Percentiles rank a stretch among this genome's conserved stretches.
These are phyloP conservation scores for Drosophila bocki DNA, from an alignment of 1,140 invertebrate species.

Conservation along the genomic window DNA sequence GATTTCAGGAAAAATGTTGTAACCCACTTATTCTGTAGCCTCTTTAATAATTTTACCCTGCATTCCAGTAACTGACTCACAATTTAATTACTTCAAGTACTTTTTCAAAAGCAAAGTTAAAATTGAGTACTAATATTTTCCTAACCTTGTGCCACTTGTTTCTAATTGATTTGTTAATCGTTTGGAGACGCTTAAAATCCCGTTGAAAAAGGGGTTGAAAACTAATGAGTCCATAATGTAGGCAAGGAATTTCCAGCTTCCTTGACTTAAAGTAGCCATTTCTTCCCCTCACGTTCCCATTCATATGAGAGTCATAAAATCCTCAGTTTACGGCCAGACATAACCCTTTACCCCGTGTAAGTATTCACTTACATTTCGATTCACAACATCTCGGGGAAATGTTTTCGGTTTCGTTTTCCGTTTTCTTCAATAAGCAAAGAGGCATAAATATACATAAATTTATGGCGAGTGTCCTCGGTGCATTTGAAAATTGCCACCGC, in stretches of 20 bases:
- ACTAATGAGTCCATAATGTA: constrained; percentile 63
- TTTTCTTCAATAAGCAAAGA: constrained; percentile 70
- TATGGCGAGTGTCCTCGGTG: constrained; percentile 69
- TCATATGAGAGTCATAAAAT: constrained; percentile 46
- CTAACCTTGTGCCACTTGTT: constrained; percentile 27
- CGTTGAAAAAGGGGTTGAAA: constrained; percentile 13
- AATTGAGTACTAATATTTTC: constrained; percentile 37
- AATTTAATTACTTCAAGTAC: constrained; percentile 7
- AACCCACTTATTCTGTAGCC: neutral
- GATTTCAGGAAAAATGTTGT: neutral
- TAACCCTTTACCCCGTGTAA: constrained; percentile 34
- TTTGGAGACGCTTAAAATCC: constrained; percentile 6
- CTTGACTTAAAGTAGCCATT: neutral
- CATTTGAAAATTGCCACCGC: constrained; percentile 76
- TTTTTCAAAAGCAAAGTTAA: constrained; percentile 2
- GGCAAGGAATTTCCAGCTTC: constrained; percentile 16
- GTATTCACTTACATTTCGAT: constrained; percentile 57
- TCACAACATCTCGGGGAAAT: constrained; percentile 43
- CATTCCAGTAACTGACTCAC: neutral
- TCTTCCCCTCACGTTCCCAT: too few relatives aligned
- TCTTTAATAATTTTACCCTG: neutral
- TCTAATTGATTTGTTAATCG: constrained; percentile 50
- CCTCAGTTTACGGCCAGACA: constrained; percentile 38
- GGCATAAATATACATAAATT: constrained; percentile 74
- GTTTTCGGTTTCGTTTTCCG: constrained; percentile 24